These are phyloP conservation scores for Calidris pugnax DNA, from an alignment of 2,113 vertebrate species.

Conservation along the genomic window DNA sequence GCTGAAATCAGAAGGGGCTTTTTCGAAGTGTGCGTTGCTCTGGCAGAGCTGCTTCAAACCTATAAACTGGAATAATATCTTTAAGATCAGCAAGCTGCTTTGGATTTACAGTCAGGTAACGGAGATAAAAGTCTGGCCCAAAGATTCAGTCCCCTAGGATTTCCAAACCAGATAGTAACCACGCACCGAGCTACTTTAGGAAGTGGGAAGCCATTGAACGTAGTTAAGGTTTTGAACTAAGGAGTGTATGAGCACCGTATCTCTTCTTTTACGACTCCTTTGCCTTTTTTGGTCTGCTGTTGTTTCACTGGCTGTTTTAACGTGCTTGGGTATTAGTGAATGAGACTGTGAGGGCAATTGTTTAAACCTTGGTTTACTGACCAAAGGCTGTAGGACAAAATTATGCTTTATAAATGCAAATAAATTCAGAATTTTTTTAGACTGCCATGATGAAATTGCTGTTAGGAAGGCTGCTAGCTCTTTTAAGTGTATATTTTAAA, in stretches of 20 bases:
- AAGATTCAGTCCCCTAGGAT: neutral
- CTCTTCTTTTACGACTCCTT: neutral
- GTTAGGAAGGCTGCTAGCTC: neutral
- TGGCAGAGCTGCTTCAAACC: neutral
- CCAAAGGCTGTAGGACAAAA: neutral
- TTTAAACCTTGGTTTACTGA: neutral
- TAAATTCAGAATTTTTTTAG: neutral
- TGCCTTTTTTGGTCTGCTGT: neutral
- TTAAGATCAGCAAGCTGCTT: conserved; percentile 27
- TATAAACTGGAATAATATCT: conserved; percentile 17
- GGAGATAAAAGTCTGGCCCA: conserved; percentile 21
- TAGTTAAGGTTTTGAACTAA: conserved; percentile 1
- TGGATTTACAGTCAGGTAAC: neutral
- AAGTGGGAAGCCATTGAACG: neutral
- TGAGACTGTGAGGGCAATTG: neutral
- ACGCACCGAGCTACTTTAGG: neutral
- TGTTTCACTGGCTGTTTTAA: neutral
- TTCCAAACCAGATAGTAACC: neutral
- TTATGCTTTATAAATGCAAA: neutral
- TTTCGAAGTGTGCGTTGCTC: neutral
- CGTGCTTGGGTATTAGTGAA: neutral
- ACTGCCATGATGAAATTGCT: neutral
- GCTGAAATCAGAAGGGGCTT: neutral
- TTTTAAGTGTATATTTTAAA: conserved; percentile 27
- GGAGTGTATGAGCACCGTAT: neutral